Conservation (phyloP, 2,797 vertebrate genomes). For the Streptopelia turtur region DNA sequence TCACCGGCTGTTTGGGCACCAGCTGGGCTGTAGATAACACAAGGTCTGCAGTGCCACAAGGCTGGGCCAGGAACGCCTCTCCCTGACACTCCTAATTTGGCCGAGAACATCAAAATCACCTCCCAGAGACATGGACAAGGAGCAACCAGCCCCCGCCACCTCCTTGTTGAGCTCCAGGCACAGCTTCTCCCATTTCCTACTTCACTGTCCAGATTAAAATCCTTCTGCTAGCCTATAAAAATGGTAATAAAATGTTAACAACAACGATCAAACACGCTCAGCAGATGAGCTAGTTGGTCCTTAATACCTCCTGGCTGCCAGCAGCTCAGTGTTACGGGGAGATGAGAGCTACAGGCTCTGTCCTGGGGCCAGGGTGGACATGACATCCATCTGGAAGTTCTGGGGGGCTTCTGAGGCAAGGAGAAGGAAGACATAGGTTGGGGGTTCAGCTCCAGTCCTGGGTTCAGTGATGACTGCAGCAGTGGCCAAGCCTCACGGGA, state of each 20-base stretch:
- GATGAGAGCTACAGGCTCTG: background rate
- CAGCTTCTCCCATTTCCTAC: background rate
- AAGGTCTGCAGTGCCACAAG: background rate
- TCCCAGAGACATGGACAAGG: background rate
- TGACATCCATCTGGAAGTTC: background rate
- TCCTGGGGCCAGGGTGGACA: background rate
- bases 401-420: background rate
- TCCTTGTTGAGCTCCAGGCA: background rate
- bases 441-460: background rate
- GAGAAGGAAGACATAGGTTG: background rate
- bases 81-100: background rate
- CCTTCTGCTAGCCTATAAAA: background rate
- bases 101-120: background rate
- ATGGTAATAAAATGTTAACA: background rate
- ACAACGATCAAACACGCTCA: background rate
- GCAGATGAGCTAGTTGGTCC: background rate
- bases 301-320: background rate
- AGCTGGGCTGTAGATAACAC: background rate
- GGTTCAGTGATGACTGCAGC: background rate
- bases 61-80: background rate
- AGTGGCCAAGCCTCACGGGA: background rate
- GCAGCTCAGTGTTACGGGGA: fast-evolving
- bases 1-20: background rate
- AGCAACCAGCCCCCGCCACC: background rate
- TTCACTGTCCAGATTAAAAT: slow-evolving; percentile 13